Evolutionary conservation across 2,113 vertebrate genomes (phyloP).

Genomic region (Strix aluco): DNA sequence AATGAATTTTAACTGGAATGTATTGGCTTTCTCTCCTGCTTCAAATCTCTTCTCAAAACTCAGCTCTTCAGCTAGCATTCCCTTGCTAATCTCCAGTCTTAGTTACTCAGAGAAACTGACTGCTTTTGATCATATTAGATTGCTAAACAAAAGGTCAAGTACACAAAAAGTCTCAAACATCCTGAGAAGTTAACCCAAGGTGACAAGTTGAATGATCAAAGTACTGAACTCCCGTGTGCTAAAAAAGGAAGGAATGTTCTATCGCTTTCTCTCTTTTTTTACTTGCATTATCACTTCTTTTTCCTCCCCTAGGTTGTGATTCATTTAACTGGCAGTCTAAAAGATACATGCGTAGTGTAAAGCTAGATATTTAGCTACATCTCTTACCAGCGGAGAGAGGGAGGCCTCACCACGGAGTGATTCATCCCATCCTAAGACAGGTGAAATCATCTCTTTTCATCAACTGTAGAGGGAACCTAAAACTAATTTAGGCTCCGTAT

Average conservation of each 20-base stretch:
- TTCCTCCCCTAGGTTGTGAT: neutral
- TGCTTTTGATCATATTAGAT: neutral
- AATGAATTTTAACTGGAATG: neutral
- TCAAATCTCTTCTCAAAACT: neutral
- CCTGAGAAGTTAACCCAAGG: neutral
- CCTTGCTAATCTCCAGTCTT: neutral
- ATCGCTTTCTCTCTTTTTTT: neutral
- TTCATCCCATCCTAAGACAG: neutral
- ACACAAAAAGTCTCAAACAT: neutral
- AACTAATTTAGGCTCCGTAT: rapidly evolving
- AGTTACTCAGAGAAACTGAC: neutral
- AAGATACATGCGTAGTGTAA: neutral
- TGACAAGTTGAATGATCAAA: neutral
- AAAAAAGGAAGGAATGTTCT: neutral
- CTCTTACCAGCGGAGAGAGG: neutral
- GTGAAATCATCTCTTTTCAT: neutral
- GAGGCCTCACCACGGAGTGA: neutral
- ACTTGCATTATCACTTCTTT: neutral
- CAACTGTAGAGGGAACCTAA: rapidly evolving
- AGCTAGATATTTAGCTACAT: neutral
- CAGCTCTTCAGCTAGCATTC: neutral
- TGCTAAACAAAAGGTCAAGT: neutral
- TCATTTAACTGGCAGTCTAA: neutral
- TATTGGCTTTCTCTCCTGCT: neutral
- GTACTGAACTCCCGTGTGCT: neutral